Conservation (phyloP, 2,113 vertebrate species). For the Cyanistes caeruleus region DNA sequence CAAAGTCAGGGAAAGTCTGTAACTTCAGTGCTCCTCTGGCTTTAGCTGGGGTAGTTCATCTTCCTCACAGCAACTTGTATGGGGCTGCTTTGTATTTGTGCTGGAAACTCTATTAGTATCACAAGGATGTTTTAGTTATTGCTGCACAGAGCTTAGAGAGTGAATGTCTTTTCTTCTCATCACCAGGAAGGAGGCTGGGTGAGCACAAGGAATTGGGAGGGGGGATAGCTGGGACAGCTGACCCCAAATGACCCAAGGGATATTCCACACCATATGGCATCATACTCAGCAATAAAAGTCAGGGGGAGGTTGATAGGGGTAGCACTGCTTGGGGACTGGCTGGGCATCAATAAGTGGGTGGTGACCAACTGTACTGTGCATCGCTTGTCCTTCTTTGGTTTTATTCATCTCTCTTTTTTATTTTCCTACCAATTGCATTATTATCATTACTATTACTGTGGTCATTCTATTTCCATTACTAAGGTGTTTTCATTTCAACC, state of each 20-base stretch:
- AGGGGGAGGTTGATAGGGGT: fast-evolving
- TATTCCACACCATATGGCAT: background rate
- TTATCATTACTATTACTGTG: background rate
- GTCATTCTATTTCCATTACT: background rate
- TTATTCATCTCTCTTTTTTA: background rate
- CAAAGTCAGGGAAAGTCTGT: background rate
- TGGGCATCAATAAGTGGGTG: background rate
- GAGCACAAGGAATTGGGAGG: background rate
- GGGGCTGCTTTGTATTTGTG: background rate
- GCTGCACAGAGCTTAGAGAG: background rate
- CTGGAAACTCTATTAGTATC: background rate
- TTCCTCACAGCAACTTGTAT: background rate
- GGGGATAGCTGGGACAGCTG: background rate
- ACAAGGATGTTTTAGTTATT: background rate
- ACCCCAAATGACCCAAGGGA: background rate
- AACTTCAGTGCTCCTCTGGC: background rate
- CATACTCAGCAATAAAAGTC: background rate
- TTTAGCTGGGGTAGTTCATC: background rate
- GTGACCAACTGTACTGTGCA: background rate
- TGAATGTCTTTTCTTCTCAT: background rate
- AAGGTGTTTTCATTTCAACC: background rate
- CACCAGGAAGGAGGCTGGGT: background rate
- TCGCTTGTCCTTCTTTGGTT: background rate
- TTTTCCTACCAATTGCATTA: background rate
- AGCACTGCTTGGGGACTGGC: background rate